Base-by-base conservation (phyloP, 2,888 invertebrate species). In the Drosophila paracracens region DNA sequence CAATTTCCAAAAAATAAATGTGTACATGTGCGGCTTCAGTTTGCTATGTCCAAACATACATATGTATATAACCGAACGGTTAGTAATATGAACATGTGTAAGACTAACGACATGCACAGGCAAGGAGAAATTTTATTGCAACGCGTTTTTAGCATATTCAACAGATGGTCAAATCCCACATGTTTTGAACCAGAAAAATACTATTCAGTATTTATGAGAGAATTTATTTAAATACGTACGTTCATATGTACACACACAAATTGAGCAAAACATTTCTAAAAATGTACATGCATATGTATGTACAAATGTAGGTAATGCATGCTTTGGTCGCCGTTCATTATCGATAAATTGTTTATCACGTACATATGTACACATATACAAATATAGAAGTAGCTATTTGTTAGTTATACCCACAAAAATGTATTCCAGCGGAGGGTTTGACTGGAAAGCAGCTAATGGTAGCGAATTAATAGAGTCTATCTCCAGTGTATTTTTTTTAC, bases 361-460 rank as follows among this genome's bases (percentile, higher is more conserved):
- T 21, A 64, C 25, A 21, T n/a, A 18, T 50, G 18, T 27, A 31
- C 46, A 46, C 16, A 21, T 46, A 21, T 13, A 21, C 13, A 21
- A 7, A 46, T 46, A 21, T 46, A 16, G 7, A 21, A 21, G 4
- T 21, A 16, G 16, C 8, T 25, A 46, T 16, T 46, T 8, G 21
- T 46, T 21, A 46, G 21, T 25, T 25, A 21, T 46, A 46, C 13
- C 46, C 21, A 46, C 46, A 21, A 16, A 46, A 46, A 46, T 18
- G 7, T 8, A 27, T 65, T 65, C 40, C 65, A 64, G 38, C 31
- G 8, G 46, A 38, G n/a, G 21, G 4, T 64, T 64, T 13, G 38
- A 36, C 31, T 65, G 64, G 64, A 65, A 63, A 31, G 11, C 16
- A 16, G 8, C 2, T 29, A 48, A 62, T 62, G 31, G 8, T 31